Conservation (phyloP, 2,113 vertebrate species). For the Ifrita kowaldi region DNA sequence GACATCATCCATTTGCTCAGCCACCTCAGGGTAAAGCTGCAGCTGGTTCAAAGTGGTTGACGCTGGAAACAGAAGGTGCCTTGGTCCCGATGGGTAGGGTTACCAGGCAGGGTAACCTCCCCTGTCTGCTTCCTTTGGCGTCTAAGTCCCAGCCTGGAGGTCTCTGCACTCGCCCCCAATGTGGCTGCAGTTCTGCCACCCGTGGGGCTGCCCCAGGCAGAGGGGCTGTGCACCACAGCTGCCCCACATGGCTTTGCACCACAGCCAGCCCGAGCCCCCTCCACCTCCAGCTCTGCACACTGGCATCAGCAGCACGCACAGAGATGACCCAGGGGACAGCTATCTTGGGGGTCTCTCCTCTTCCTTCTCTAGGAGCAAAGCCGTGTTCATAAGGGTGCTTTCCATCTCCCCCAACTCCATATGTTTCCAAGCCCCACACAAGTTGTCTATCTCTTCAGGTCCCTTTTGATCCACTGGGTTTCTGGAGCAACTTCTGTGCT, state of each 20-base stretch:
- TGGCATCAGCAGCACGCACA: rapidly evolving
- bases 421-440: neutral
- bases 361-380: neutral
- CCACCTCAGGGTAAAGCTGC: neutral
- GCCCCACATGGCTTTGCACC: neutral
- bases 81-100: rapidly evolving
- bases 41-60: neutral
- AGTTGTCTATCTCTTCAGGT: neutral
- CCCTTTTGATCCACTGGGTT: rapidly evolving
- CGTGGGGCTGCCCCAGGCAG: rapidly evolving
- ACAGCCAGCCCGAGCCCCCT: rapidly evolving
- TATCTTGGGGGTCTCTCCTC: neutral
- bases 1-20: neutral
- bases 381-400: neutral
- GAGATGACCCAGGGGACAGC: rapidly evolving
- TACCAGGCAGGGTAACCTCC: neutral
- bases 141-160: neutral
- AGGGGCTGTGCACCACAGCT: rapidly evolving
- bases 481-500: neutral
- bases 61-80: neutral
- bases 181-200: neutral
- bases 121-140: rapidly evolving
- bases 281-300: rapidly evolving
- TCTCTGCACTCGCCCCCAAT: rapidly evolving
- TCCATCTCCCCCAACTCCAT: neutral